Evolutionary conservation across 2,888 invertebrate genomes (phyloP).

Genomic region (Plagiodera versicolora): DNA sequence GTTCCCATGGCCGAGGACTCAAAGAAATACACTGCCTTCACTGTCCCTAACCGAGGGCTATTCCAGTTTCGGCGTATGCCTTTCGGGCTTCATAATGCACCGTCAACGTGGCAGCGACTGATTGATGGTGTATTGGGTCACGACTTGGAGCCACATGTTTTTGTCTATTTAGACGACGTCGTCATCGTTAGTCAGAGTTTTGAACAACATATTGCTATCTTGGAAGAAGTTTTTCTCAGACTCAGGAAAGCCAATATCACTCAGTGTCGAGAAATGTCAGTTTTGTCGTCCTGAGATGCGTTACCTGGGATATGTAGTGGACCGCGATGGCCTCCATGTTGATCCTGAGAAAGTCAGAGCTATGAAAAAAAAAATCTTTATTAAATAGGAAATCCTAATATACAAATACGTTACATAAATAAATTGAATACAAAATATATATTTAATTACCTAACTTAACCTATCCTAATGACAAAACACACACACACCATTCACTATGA

Average conservation of each 20-base stretch:
- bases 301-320: slow-evolving; percentile 15
- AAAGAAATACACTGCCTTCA: slow-evolving; percentile 14
- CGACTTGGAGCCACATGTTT: slow-evolving; percentile 33
- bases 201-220: slow-evolving; percentile 25
- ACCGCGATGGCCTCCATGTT: too few species aligned
- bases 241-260: slow-evolving; percentile 32
- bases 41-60: slow-evolving; percentile 18
- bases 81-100: slow-evolving; percentile 35
- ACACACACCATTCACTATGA: neutral
- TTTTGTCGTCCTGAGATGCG: slow-evolving; percentile 16
- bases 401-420: neutral
- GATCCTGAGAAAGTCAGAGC: too few species aligned
- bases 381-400: too few species aligned
- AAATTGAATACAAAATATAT: neutral
- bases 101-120: slow-evolving; percentile 37
- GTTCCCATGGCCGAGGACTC: slow-evolving; percentile 14
- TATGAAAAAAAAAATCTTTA: too few species aligned
- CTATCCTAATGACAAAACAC: neutral
- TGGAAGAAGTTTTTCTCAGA: slow-evolving; percentile 31
- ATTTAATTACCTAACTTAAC: neutral
- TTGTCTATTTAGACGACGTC: slow-evolving; percentile 39
- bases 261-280: slow-evolving; percentile 27
- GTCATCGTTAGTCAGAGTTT: slow-evolving; percentile 32
- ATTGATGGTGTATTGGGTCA: slow-evolving; percentile 34
- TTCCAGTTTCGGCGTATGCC: slow-evolving; percentile 33